Percentiles rank a stretch among this genome's conserved stretches.
Conservation (phyloP, 2,113 vertebrate species). For the Notothenia coriiceps region DNA sequence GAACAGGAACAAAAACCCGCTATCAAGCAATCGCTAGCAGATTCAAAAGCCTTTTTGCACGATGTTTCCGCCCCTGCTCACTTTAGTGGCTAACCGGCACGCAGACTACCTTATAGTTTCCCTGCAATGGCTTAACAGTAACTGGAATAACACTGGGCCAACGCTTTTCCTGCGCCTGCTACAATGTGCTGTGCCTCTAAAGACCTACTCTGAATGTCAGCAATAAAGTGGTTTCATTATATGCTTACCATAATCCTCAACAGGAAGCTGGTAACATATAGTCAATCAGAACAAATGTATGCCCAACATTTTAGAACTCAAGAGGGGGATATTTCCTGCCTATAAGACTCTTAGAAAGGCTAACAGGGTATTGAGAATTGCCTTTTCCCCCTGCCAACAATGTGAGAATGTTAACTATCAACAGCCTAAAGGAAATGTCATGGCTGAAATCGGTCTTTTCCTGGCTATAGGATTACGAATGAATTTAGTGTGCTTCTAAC, state of each 20-base stretch:
- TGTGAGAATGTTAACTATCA: constrained; percentile 28
- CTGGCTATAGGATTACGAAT: constrained; percentile 56
- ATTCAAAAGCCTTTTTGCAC: constrained; percentile 42
- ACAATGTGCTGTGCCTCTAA: constrained; percentile 30
- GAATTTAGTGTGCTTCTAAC: constrained; percentile 62
- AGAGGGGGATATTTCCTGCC: constrained; percentile 55
- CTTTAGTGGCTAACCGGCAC: constrained; percentile 39
- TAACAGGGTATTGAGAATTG: constrained; percentile 39
- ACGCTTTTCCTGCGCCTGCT: constrained; percentile 21
- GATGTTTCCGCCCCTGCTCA: constrained; percentile 32
- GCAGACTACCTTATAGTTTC: constrained; percentile 35
- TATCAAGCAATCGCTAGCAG: constrained; percentile 30
- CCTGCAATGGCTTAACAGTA: constrained; percentile 36
- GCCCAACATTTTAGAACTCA: constrained; percentile 45
- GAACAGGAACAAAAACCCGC: constrained; percentile 16
- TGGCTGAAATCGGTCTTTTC: constrained; percentile 42
- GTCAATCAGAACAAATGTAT: constrained; percentile 67
- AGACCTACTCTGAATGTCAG: constrained; percentile 51
- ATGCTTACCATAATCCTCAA: constrained; percentile 58
- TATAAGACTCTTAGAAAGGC: constrained; percentile 45
- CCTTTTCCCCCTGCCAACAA: constrained; percentile 39
- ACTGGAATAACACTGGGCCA: constrained; percentile 43
- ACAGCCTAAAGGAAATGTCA: constrained; percentile 35
- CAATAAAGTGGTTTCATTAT: constrained; percentile 62
- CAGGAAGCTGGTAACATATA: constrained; percentile 54